Base-by-base conservation (phyloP, 2,113 vertebrate genomes). In the Sisor rabdophorus region DNA sequence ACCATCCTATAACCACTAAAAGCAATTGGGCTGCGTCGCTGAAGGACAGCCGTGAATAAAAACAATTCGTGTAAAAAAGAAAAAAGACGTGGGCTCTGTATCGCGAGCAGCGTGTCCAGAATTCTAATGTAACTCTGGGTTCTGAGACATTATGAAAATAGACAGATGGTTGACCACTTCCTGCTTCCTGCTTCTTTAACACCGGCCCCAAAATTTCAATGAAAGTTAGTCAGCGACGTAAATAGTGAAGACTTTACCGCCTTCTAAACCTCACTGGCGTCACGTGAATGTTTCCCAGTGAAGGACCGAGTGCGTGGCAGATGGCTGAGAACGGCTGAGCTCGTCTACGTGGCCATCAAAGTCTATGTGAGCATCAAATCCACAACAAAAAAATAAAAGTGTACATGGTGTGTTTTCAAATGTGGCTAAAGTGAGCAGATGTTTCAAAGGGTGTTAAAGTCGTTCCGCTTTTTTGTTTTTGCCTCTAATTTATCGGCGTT, bases 261-360 rank as follows among this genome's bases (percentile, higher is more conserved):
- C 50, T 32, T 60, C 32, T 48, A 52, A 59, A 50, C 60, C 47
- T 84, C 60, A 52, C 79, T 28, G 30, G 80, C 69, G 36, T 55
- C 56, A 71, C 79, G 52, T 81, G 80, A 83, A 70, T 70, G 87
- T 88, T 89, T 87, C 75, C 73, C 77, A 83, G 63, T 80, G 76
- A 70, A 84, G 67, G 53, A 79, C 61, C 48, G 70, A 68, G 55
- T 26, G 60, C 50, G 44, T 48, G 65, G 20, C 52, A 75, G 55
- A 79, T 61, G 76, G 28, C 48, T 56, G 6, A 69, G 64, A 36
- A 79, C 2, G 5, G 24, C 30, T 17, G 24, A 24, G 71, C 11
- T 74, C n/a, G 68, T 53, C 16, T 61, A n/a, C 11, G 10, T 2
- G 47, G 15, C 60, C n/a, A n/a, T n/a, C 50, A 63, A 63, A 52